Percentiles rank a stretch among this genome's conserved stretches.
These are phyloP conservation scores for Hylyphantes graminicola DNA, from an alignment of 1,140 invertebrate genomes.

Conservation along the genomic window DNA sequence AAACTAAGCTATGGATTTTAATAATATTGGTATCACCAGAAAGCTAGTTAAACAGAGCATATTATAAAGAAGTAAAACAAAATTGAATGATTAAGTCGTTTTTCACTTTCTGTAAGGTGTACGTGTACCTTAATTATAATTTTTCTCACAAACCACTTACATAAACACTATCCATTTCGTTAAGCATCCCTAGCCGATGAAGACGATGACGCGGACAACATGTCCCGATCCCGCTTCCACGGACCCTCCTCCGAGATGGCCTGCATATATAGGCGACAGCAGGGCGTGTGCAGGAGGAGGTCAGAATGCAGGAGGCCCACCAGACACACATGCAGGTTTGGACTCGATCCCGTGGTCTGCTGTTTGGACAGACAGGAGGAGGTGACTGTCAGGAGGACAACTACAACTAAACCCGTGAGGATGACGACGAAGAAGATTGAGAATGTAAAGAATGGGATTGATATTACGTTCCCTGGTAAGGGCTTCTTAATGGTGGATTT, in stretches of 20 bases:
- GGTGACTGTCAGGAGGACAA: conserved; percentile 1
- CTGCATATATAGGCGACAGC: conserved; percentile 13
- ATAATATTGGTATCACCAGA: too few species aligned
- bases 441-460: conserved; percentile 2
- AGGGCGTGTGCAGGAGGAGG: conserved; percentile 28
- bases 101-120: too few species aligned
- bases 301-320: conserved; percentile 39
- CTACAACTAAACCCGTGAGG: neutral
- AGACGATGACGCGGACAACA: neutral
- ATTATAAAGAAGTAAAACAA: too few species aligned
- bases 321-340: conserved; percentile 22
- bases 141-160: too few species aligned
- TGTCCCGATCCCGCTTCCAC: neutral
- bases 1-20: too few species aligned
- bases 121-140: too few species aligned
- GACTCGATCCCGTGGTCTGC: conserved; percentile 35
- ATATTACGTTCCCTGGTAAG: conserved; percentile 42
- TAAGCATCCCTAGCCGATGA: neutral
- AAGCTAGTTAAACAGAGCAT: too few species aligned
- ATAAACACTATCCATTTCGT: neutral
- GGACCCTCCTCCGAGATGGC: conserved; percentile 1
- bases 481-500: neutral
- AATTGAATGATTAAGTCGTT: too few species aligned
- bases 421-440: neutral
- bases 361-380: conserved; percentile 15